Conservation (phyloP, 2,888 invertebrate genomes). For the Reticulitermes lucifugus region DNA sequence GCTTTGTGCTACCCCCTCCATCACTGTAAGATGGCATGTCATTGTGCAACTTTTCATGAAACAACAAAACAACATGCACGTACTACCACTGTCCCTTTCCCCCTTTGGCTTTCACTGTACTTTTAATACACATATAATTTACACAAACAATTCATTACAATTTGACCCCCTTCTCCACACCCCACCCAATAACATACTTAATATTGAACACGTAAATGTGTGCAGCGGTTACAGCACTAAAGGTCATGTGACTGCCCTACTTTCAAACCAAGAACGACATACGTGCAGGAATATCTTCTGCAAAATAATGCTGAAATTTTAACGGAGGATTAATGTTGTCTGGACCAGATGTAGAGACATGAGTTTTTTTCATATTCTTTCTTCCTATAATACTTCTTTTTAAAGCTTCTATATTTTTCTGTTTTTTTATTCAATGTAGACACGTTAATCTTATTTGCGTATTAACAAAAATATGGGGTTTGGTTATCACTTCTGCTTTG, state of each 20-base stretch:
- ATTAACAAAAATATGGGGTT: no score
- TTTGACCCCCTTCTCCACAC: not conserved
- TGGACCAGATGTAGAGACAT: no score
- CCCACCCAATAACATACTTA: not conserved
- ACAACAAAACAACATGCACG: not conserved
- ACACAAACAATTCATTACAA: constrained; percentile 1
- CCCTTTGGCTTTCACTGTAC: not conserved
- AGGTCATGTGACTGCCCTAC: not conserved
- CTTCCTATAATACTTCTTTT: not conserved
- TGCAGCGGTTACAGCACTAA: not conserved
- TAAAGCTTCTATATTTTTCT: no score
- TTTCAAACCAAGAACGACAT: not conserved
- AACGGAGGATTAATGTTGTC: no score
- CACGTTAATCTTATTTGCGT: no score
- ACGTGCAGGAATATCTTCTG: no score
- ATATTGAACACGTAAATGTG: not conserved
- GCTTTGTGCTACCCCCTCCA: not conserved
- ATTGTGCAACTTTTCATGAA: not conserved
- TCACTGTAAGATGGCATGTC: not conserved
- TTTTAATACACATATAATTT: constrained; percentile 1
- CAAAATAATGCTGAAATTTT: no score
- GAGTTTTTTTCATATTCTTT: no score
- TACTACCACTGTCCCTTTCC: not conserved
- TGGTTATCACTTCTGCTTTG: no score
- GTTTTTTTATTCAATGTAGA: no score